Percentiles rank a stretch among this genome's conserved stretches.
phyloP scores from a whole-genome alignment of 2,888 invertebrate species.

The Pseudanteris insignis region DNA sequence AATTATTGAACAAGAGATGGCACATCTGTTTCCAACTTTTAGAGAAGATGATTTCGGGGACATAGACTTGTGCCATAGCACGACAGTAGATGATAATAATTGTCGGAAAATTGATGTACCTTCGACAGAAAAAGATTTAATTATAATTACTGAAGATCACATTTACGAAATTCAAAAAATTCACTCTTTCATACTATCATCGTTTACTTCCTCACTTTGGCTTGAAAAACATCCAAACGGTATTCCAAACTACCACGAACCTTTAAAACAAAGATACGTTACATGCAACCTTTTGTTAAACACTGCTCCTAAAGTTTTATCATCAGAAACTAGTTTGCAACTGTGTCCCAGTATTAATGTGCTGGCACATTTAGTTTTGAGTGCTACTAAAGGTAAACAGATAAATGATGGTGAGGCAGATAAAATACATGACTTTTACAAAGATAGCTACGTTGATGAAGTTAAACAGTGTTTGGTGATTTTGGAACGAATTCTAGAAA shows the following conservation, averaged over 20 bases:
- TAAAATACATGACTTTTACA: slow-evolving; percentile 78
- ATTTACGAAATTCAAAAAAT: slow-evolving; percentile 71
- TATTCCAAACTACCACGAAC: slow-evolving; percentile 66
- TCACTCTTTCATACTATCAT: slow-evolving; percentile 71
- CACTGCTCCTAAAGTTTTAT: slow-evolving; percentile 68
- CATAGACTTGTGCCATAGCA: slow-evolving; percentile 63
- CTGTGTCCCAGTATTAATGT: slow-evolving; percentile 72
- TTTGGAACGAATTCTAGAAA: slow-evolving; percentile 72
- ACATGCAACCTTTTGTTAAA: slow-evolving; percentile 70
- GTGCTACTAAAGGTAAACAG: slow-evolving; percentile 67
- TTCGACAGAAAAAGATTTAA: neutral
- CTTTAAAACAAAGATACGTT: slow-evolving; percentile 72
- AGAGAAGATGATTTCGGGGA: slow-evolving; percentile 77
- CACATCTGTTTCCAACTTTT: slow-evolving; percentile 76
- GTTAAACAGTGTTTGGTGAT: slow-evolving; percentile 77
- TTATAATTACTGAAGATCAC: slow-evolving; percentile 67
- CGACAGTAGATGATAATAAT: slow-evolving; percentile 5
- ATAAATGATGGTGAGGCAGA: neutral
- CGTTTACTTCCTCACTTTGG: slow-evolving; percentile 73
- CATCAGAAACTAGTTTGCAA: slow-evolving; percentile 69
- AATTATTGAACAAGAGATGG: slow-evolving; percentile 73
- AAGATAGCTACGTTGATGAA: slow-evolving; percentile 82
- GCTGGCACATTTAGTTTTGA: slow-evolving; percentile 67
- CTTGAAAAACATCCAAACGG: slow-evolving; percentile 61
- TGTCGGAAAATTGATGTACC: neutral